phyloP scores from a whole-genome alignment of 2,113 vertebrate species.

The Nerophis lumbriciformis region DNA sequence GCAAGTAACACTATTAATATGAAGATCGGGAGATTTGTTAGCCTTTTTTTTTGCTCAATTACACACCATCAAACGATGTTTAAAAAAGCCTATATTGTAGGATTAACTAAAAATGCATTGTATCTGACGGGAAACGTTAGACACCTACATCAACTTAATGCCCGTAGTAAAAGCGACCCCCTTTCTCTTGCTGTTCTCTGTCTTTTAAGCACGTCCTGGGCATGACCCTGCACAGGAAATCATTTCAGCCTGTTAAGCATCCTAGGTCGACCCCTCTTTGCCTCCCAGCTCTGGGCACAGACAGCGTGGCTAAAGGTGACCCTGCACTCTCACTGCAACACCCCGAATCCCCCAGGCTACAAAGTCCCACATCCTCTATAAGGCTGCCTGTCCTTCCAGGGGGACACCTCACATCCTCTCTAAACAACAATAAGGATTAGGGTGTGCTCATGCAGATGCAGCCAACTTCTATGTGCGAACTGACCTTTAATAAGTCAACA shows the following conservation, averaged over 20 bases:
- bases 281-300: constrained; percentile 70
- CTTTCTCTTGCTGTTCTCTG: constrained; percentile 45
- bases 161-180: constrained; percentile 23
- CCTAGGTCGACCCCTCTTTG: constrained; percentile 33
- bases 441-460: too few relatives aligned
- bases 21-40: constrained; percentile 32
- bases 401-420: constrained; percentile 46
- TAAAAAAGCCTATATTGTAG: constrained; percentile 3
- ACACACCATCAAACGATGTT: constrained; percentile 3
- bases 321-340: constrained; percentile 55
- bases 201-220: constrained; percentile 67
- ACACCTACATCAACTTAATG: constrained; percentile 6
- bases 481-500: not conserved
- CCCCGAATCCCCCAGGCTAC: constrained; percentile 31
- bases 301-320: constrained; percentile 81
- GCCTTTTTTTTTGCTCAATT: constrained; percentile 23
- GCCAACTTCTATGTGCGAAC: too few relatives aligned
- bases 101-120: not conserved
- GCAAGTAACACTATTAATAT: constrained; percentile 56
- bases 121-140: too few relatives aligned
- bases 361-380: constrained; percentile 44
- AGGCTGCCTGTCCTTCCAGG: constrained; percentile 23
- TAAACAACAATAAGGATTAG: not conserved
- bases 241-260: constrained; percentile 72
- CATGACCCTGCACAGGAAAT: constrained; percentile 77